A percentile compares a stretch with the other conserved stretches of the same genome.
phyloP scores from a whole-genome alignment of 1,140 invertebrate genomes.

The Ceratina australensis region DNA sequence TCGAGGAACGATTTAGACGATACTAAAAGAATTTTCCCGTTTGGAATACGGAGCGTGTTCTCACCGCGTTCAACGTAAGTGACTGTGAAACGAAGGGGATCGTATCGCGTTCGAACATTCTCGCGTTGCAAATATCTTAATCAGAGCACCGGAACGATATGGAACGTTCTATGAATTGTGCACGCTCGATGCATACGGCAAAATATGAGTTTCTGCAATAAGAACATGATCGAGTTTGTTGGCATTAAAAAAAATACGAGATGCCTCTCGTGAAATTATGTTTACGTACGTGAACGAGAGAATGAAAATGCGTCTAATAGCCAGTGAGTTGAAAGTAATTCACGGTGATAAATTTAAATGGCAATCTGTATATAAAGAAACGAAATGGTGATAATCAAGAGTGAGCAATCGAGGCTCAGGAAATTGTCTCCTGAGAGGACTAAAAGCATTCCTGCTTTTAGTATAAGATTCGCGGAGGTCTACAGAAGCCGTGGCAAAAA shows the following conservation, averaged over 20 bases:
- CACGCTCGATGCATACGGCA: not conserved
- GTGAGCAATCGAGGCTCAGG: not conserved
- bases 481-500: not conserved
- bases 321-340: no score
- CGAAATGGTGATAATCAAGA: not conserved
- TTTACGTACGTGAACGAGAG: no score
- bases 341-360: no score
- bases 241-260: no score
- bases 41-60: no score
- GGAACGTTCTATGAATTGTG: slow-evolving; percentile 11
- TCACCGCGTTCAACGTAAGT: slow-evolving; percentile 9
- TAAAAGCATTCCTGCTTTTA: not conserved
- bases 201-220: not conserved
- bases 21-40: slow-evolving; percentile 6
- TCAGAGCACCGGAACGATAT: slow-evolving; percentile 24
- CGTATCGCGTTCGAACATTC: slow-evolving; percentile 30
- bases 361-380: no score
- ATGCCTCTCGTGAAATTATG: no score
- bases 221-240: not conserved
- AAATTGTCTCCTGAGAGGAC: not conserved
- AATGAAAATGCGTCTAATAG: no score
- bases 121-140: slow-evolving; percentile 35
- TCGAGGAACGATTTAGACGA: no score
- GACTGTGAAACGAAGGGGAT: slow-evolving; percentile 34
- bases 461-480: not conserved